Conservation (phyloP, 2,113 vertebrate species). For the Erythrocercus mccallii region DNA sequence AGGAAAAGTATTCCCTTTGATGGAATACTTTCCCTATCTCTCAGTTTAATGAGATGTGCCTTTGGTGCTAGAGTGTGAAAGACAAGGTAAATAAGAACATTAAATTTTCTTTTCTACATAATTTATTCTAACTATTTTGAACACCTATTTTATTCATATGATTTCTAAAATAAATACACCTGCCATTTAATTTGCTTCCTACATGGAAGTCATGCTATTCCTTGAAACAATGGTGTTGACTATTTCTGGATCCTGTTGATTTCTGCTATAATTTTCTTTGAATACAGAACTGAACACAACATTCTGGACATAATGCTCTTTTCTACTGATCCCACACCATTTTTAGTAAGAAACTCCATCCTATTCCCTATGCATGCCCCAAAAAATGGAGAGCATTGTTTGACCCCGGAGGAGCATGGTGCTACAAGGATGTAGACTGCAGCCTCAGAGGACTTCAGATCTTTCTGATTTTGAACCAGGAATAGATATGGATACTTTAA, state of each 20-base stretch:
- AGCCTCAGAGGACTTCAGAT: neutral
- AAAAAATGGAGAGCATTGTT: neutral
- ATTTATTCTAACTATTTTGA: slow-evolving; percentile 48
- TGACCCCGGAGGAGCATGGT: fast-evolving
- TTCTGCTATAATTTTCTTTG: slow-evolving; percentile 9
- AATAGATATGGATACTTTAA: neutral
- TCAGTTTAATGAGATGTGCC: slow-evolving; percentile 39
- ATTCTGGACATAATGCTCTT: neutral
- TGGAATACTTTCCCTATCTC: neutral
- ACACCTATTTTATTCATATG: slow-evolving; percentile 8
- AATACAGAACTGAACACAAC: neutral
- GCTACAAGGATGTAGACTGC: neutral
- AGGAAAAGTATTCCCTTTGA: slow-evolving; percentile 37
- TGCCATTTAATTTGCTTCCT: slow-evolving; percentile 24
- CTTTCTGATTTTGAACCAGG: neutral
- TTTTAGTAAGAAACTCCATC: neutral
- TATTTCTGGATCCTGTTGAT: neutral
- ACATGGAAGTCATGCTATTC: neutral
- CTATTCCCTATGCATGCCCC: neutral
- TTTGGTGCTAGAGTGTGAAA: slow-evolving; percentile 43
- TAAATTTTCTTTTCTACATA: slow-evolving; percentile 24
- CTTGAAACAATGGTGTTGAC: slow-evolving; percentile 25
- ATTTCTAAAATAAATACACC: slow-evolving; percentile 52
- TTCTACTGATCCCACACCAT: neutral
- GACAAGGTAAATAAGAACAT: slow-evolving; percentile 39